These are phyloP conservation scores for Gobio occitaniae DNA, from an alignment of 2,797 vertebrate genomes.

Conservation along the genomic window DNA sequence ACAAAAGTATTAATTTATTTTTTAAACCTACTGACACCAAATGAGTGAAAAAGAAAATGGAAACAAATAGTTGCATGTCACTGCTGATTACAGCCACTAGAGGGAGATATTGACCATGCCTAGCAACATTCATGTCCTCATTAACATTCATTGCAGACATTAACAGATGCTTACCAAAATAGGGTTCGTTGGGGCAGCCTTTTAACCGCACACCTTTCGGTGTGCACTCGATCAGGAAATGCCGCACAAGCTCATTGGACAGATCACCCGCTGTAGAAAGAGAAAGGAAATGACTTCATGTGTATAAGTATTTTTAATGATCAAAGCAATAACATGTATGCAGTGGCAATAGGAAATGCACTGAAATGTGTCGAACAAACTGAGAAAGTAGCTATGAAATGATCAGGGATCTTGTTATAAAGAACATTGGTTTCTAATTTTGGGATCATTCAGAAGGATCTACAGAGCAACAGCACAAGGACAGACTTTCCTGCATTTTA, in stretches of 20 bases:
- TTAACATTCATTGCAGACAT: constrained; percentile 18
- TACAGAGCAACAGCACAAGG: not conserved
- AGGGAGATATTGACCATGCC: constrained; percentile 39
- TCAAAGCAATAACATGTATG: not conserved
- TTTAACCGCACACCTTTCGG: constrained; percentile 95
- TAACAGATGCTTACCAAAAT: constrained; percentile 86
- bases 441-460: not conserved
- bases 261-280: constrained; percentile 80
- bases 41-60: not conserved
- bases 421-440: constrained; percentile 1
- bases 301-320: not conserved
- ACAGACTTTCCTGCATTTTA: not conserved
- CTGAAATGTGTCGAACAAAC: not conserved
- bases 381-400: not conserved
- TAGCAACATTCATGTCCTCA: not conserved
- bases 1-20: not conserved
- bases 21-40: not conserved
- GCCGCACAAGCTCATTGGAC: constrained; percentile 93
- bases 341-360: not conserved
- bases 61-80: not conserved
- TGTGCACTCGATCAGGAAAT: constrained; percentile 96
- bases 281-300: constrained; percentile 28
- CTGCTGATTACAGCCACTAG: constrained; percentile 59
- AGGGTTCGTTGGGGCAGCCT: constrained; percentile 93
- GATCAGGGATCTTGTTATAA: not conserved